phyloP scores from a whole-genome alignment of 2,113 vertebrate species.

The Myotis lucifugus region DNA sequence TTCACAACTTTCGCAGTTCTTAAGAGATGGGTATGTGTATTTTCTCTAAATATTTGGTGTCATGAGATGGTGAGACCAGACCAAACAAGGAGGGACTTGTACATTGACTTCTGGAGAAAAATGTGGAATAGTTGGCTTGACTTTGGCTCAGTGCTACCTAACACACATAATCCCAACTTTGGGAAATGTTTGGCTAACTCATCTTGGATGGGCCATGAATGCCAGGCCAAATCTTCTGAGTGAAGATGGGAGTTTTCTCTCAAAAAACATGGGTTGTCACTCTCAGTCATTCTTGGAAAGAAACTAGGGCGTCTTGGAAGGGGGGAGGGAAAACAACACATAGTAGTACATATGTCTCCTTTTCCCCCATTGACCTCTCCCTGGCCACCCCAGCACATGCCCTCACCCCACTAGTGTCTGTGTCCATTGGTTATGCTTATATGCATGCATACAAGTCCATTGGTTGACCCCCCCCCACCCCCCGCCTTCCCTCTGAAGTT shows the following conservation, averaged over 20 bases:
- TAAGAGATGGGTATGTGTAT: not conserved
- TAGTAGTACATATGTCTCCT: too few relatives aligned
- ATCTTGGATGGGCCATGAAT: not conserved
- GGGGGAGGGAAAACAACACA: not conserved
- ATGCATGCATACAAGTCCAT: too few relatives aligned
- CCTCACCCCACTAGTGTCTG: too few relatives aligned
- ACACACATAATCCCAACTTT: not conserved
- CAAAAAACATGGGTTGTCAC: not conserved
- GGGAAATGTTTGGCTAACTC: not conserved
- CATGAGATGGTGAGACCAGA: not conserved
- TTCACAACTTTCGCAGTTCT: conserved; percentile 6
- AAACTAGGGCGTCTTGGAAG: not conserved
- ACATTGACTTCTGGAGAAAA: not conserved
- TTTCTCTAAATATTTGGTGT: conserved; percentile 19
- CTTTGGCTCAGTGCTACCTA: not conserved
- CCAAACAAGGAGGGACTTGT: not conserved
- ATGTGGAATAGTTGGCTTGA: not conserved
- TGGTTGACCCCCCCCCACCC: too few relatives aligned
- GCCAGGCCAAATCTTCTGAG: not conserved
- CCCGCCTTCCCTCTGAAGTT: too few relatives aligned
- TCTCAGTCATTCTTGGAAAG: not conserved
- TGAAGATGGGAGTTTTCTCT: not conserved
- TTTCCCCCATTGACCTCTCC: too few relatives aligned
- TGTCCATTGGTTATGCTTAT: too few relatives aligned
- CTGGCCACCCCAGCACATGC: too few relatives aligned